These are phyloP conservation scores for Cryptocephalus moraei DNA, from an alignment of 2,888 invertebrate genomes.

Conservation along the genomic window DNA sequence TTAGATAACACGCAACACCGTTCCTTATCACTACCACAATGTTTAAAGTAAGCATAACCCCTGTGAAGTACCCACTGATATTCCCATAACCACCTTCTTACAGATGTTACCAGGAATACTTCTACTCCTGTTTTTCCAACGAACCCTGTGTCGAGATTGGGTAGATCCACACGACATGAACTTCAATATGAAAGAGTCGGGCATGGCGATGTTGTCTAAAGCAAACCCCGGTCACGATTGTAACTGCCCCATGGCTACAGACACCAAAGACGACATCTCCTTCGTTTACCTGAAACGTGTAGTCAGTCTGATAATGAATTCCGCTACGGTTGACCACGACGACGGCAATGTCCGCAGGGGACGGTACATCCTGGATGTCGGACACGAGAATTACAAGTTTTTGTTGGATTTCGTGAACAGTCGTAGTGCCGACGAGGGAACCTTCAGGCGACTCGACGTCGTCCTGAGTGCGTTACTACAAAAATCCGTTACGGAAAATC, in stretches of 20 bases:
- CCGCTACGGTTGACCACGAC: conserved; percentile 10
- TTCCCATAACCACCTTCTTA: too few species aligned
- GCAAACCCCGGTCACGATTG: not conserved
- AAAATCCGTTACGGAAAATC: conserved; percentile 8
- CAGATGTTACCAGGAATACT: too few species aligned
- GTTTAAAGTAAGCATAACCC: too few species aligned
- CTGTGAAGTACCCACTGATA: too few species aligned
- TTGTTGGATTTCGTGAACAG: conserved; percentile 11
- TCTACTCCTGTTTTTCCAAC: too few species aligned
- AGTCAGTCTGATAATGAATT: conserved; percentile 13
- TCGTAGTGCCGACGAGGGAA: conserved; percentile 8
- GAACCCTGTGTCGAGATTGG: conserved; percentile 4
- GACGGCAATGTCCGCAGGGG: conserved; percentile 10
- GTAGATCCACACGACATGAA: conserved; percentile 21
- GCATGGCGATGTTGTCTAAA: not conserved
- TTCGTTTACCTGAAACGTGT: conserved; percentile 14
- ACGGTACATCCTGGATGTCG: conserved; percentile 10
- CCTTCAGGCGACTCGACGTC: conserved; percentile 16
- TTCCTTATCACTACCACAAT: too few species aligned
- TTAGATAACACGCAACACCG: too few species aligned
- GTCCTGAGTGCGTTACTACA: conserved; percentile 15
- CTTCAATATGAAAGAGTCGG: conserved; percentile 8
- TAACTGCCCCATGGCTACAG: not conserved
- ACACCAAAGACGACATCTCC: conserved; percentile 6
- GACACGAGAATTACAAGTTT: conserved; percentile 12